Percentiles rank a stretch among this genome's conserved stretches.
phyloP scores from a whole-genome alignment of 2,113 vertebrate species.

The Panthera tigris region DNA sequence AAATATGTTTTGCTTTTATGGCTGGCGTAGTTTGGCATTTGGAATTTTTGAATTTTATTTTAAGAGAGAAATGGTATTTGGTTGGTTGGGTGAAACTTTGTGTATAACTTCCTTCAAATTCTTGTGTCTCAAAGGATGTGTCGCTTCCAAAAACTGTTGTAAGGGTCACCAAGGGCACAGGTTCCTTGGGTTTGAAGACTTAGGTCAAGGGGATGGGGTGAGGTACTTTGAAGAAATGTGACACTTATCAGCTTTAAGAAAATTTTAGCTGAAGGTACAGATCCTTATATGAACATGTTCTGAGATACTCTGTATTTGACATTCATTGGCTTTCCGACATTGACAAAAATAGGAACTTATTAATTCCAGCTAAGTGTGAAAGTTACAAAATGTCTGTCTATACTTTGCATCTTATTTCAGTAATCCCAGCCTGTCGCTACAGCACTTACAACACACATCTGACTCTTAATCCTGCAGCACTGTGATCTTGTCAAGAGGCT shows the following conservation, averaged over 20 bases:
- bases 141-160: conserved; percentile 17
- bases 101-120: conserved; percentile 38
- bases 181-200: conserved; percentile 42
- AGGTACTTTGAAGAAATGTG: conserved; percentile 53
- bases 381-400: conserved; percentile 68
- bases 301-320: conserved; percentile 65
- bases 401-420: conserved; percentile 80
- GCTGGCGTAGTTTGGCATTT: conserved; percentile 22
- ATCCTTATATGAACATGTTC: conserved; percentile 71
- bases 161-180: not conserved
- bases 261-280: conserved; percentile 63
- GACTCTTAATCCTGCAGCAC: conserved; percentile 83
- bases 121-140: conserved; percentile 34
- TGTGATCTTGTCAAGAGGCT: conserved; percentile 84
- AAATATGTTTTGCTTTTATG: conserved; percentile 46
- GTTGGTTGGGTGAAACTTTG: conserved; percentile 39
- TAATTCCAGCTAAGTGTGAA: conserved; percentile 73
- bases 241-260: conserved; percentile 49
- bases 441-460: conserved; percentile 81
- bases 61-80: conserved; percentile 22
- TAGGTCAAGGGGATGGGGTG: not conserved
- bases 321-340: conserved; percentile 68
- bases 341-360: conserved; percentile 74
- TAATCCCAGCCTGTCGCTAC: conserved; percentile 77
- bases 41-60: not conserved